Evolutionary conservation across 2,888 invertebrate genomes (phyloP).

Genomic region (Andrena haemorrhoa): DNA sequence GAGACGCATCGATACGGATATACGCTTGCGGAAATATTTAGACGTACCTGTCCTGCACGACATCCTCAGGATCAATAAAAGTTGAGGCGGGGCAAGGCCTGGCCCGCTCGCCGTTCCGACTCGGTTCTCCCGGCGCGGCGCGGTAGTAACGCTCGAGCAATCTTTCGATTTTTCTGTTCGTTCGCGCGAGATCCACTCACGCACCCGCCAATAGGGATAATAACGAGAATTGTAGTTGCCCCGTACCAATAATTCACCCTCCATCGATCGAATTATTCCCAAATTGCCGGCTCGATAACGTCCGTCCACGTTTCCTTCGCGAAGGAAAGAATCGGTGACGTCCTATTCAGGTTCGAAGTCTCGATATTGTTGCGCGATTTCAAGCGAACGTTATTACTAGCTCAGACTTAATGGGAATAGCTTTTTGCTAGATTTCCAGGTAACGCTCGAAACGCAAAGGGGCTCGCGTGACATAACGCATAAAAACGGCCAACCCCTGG

Average conservation of each 20-base stretch:
- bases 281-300: background rate
- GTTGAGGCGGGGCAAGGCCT: conserved; percentile 66
- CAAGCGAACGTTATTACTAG: background rate
- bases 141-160: background rate
- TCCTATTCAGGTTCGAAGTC: background rate
- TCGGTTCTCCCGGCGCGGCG: conserved; percentile 32
- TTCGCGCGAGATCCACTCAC: background rate
- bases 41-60: conserved; percentile 60
- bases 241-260: no score
- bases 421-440: background rate
- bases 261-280: background rate
- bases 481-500: conserved; percentile 19
- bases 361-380: no score
- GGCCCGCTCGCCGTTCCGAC: conserved; percentile 45
- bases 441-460: background rate
- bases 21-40: conserved; percentile 63
- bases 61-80: conserved; percentile 71
- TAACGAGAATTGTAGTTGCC: background rate
- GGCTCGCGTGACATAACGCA: background rate
- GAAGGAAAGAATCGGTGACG: background rate
- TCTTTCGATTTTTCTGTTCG: background rate
- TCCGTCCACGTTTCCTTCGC: background rate
- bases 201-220: background rate
- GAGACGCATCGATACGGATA: conserved; percentile 31
- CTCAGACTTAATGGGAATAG: background rate